Evolutionary conservation across 2,113 vertebrate genomes (phyloP).

Genomic region (Spermophilus dauricus): DNA sequence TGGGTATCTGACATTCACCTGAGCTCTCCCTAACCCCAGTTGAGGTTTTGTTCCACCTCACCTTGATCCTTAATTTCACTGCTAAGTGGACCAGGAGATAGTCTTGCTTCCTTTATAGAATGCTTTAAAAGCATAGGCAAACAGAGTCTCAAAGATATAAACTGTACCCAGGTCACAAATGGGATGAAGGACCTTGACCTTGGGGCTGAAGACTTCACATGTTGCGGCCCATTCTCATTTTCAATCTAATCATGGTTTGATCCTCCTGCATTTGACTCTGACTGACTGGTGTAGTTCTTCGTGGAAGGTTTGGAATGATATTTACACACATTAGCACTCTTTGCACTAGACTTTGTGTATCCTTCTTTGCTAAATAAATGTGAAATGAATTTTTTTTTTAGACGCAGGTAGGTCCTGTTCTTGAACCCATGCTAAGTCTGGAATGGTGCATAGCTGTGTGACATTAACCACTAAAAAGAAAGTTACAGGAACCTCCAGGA

Average conservation of each 20-base stretch:
- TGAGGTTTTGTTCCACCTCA: not conserved
- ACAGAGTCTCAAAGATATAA: not conserved
- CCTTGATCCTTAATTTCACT: not conserved
- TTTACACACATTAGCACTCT: constrained; percentile 69
- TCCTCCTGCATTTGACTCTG: not conserved
- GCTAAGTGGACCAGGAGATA: no score
- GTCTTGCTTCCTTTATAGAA: not conserved
- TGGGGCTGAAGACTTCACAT: not conserved
- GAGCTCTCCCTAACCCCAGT: not conserved
- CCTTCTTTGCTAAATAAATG: constrained; percentile 56
- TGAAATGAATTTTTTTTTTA: constrained; percentile 59
- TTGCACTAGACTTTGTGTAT: constrained; percentile 6
- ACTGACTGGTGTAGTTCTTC: constrained; percentile 1
- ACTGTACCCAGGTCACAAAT: not conserved
- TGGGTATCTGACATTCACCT: not conserved
- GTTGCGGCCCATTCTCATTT: not conserved
- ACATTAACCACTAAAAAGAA: constrained; percentile 29
- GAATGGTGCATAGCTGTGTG: constrained; percentile 49
- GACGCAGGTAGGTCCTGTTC: constrained; percentile 55
- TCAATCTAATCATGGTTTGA: not conserved
- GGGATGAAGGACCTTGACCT: not conserved
- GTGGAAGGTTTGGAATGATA: constrained; percentile 50
- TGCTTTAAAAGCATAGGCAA: not conserved
- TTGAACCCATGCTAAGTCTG: constrained; percentile 25
- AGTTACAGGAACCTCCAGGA: not conserved